Base-by-base conservation (phyloP, 2,797 vertebrate genomes). In the Tapirus indicus region DNA sequence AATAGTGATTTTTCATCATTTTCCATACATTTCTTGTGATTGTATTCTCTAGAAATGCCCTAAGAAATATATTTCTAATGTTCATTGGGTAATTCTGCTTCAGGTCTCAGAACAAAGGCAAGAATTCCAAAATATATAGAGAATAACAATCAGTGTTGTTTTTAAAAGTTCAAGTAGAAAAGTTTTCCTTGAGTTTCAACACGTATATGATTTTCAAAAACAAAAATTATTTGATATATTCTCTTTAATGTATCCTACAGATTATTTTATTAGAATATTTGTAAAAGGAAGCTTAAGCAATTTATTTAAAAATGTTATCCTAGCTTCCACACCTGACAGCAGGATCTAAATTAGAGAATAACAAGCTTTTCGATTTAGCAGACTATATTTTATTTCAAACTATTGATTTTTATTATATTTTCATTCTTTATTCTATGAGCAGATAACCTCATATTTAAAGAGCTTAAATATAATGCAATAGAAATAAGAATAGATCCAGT, bases 131-230 rank as follows among this genome's bases (percentile, higher is more conserved):
- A 95, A 38, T 41, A 82, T 11, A 32, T 7, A 2, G 10, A 91
- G 14, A 54, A 66, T 27, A 41, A 64, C 56, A 16, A 91, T 54
- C 8, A 44, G 2, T 58, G 9, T 32, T 87, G 17, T 68, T 41
- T 74, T 93, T 78, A 82, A 89, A 91, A 78, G 41, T 87, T 96
- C 23, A 91, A 79, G 47, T 90, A 86, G 2, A 86, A 75, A 86
- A 62, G 10, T n/a, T 97, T 79, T 91, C 29, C 56, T 87, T 74
- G 47, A 62, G 47, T 89, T 88, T 54, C 35, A 71, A 95, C 27
- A 91, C 35, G 93, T 69, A 41, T 2, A 87, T 35, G 23, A 35
- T 89, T 95, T 97, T 86, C 17, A 88, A 87, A 80, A 88, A 21
- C 41, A 89, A 89, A 17, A 82, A 20, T 29, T 69, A 27, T 82